Evolutionary conservation across 1,140 invertebrate genomes (phyloP), one percentile per base, ranked within the genome.

Genomic region (Orchesella cincta): DNA sequence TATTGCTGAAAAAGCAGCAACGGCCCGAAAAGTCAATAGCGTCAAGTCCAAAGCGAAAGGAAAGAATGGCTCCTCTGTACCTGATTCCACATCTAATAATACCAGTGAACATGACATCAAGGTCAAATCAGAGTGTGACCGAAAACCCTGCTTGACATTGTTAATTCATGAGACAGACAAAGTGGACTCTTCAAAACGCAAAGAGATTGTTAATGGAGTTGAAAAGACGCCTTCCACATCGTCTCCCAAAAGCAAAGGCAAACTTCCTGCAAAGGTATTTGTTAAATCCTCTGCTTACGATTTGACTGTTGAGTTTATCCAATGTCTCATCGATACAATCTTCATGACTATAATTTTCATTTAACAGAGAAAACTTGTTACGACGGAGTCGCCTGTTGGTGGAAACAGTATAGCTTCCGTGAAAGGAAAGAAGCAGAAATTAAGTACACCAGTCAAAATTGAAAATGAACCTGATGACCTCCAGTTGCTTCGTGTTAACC

Each of bases 151-250:
- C 67, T 23, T 57, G 54, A 23, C 54, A 57, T 23, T 57, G 54
- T 12, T 57, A 57, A 57, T 18, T 18, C 12, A 18, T 16, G 54
- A 57, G 26, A 16, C 54, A 57, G 54, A 57, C n/a, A n/a, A n/a
- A n/a, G n/a, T n/a, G n/a, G n/a, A n/a, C n/a, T n/a, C n/a, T n/a
- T n/a, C 8, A 46, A 46, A 46, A 46, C 39, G 8, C 8, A 46
- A 8, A 46, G 8, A 46, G 39, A 46, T 46, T 20, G 5, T 12
- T 23, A 64, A 23, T 31, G 23, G n/a, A n/a, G n/a, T n/a, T 31
- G 57, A 23, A 8, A 64, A 64, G 23, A 31, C n/a, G 57, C 57
- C 57, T 64, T 64, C 57, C n/a, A n/a, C n/a, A n/a, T n/a, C n/a
- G n/a, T n/a, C n/a, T n/a, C n/a, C n/a, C n/a, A n/a, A n/a, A n/a